A percentile compares a stretch with the other conserved stretches of the same genome.
Evolutionary conservation across 2,113 vertebrate genomes (phyloP).

Genomic region (Phaethon lepturus): DNA sequence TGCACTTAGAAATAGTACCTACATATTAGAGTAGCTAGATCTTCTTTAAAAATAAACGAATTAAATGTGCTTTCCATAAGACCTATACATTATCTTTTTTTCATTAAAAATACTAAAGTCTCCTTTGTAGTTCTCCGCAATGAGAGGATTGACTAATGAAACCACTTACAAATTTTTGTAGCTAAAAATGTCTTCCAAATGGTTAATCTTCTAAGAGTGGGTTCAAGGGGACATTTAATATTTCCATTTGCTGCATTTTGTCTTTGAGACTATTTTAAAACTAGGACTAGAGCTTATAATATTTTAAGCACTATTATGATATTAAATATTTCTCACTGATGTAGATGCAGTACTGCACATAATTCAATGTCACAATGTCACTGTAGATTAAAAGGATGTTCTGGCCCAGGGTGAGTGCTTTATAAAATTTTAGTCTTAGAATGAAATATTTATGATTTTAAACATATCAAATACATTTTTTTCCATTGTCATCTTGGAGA

Average conservation of each 20-base stretch:
- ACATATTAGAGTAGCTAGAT: neutral
- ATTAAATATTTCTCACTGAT: conserved; percentile 69
- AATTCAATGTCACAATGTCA: conserved; percentile 72
- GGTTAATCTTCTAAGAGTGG: conserved; percentile 17
- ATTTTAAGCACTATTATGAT: conserved; percentile 69
- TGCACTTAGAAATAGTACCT: neutral
- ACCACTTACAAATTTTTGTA: neutral
- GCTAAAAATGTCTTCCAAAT: neutral
- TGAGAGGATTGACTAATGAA: neutral
- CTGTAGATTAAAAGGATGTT: conserved; percentile 59
- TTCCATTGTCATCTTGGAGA: neutral
- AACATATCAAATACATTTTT: neutral
- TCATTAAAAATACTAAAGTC: neutral
- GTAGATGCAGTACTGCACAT: conserved; percentile 46
- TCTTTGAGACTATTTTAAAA: conserved; percentile 59
- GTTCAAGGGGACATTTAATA: conserved; percentile 35
- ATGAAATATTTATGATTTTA: conserved; percentile 17
- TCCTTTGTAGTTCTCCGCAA: neutral
- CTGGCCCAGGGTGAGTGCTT: neutral
- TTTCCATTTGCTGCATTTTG: conserved; percentile 58
- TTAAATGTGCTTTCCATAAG: neutral
- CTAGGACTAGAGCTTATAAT: conserved; percentile 50
- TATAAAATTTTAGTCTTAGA: conserved; percentile 18
- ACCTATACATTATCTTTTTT: neutral
- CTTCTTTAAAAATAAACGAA: neutral